A percentile compares a stretch with the other conserved stretches of the same genome.
These are phyloP conservation scores for Megaustenia siamemsis DNA, from an alignment of 2,888 invertebrate species.

Conservation along the genomic window DNA sequence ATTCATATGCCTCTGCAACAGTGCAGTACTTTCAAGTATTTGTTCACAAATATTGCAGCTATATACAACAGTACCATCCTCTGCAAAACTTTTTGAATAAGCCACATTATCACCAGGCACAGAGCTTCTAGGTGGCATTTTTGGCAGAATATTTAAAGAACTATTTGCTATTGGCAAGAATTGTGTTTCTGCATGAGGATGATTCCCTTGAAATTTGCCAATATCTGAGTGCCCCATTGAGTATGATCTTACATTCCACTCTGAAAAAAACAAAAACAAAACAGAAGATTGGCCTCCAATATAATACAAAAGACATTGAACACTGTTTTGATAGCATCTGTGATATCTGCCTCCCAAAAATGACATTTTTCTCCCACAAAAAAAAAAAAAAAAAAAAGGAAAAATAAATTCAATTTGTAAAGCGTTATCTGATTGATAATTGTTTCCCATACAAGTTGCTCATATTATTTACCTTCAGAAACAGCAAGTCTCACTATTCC, in stretches of 20 bases:
- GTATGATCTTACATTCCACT: constrained; percentile 35
- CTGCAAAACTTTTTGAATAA: constrained; percentile 7
- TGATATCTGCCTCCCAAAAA: background rate
- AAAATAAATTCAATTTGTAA: too few species aligned
- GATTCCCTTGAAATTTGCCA: background rate
- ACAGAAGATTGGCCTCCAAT: constrained; percentile 31
- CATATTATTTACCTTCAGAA: too few species aligned
- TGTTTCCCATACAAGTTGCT: too few species aligned
- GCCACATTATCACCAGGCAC: background rate
- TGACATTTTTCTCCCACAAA: background rate
- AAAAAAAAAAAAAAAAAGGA: too few species aligned
- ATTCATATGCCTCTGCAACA: constrained; percentile 49
- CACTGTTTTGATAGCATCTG: background rate
- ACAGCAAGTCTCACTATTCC: too few species aligned
- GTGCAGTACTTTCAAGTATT: background rate
- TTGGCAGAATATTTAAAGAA: background rate
- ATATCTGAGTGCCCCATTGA: constrained; percentile 20
- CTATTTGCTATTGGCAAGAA: background rate
- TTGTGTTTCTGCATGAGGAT: background rate
- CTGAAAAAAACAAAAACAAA: constrained; percentile 47
- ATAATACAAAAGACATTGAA: background rate
- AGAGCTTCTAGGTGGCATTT: background rate
- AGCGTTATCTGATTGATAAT: too few species aligned
- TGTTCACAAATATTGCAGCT: constrained; percentile 44
- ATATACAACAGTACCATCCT: constrained; percentile 27